A percentile compares a stretch with the other conserved stretches of the same genome.
Conservation (phyloP, 53 echinoderm and acorn worm genomes). For the Echinometra lucunter region DNA sequence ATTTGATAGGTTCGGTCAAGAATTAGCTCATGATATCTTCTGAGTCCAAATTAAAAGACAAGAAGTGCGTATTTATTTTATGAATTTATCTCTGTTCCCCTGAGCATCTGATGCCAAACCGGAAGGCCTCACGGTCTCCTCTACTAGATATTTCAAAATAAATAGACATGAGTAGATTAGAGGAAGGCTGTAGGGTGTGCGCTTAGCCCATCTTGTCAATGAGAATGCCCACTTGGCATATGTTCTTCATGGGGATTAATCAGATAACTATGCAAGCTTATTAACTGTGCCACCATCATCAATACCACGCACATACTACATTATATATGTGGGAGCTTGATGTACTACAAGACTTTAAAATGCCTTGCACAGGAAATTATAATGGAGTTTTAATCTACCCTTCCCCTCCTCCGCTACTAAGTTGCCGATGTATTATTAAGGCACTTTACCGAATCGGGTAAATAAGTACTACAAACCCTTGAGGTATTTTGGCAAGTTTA, state of each 20-base stretch:
- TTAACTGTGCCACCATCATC: background rate
- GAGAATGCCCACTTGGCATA: background rate
- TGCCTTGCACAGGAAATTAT: background rate
- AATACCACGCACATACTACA: background rate
- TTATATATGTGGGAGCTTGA: background rate
- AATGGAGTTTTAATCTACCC: background rate
- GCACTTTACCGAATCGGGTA: background rate
- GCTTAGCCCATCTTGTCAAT: background rate
- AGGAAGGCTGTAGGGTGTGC: background rate
- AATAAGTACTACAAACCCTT: background rate
- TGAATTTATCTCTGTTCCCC: background rate
- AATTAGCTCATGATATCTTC: background rate
- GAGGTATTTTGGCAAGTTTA: background rate
- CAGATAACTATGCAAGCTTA: background rate
- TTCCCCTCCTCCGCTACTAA: background rate
- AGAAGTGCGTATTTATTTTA: background rate
- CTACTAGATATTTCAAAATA: background rate
- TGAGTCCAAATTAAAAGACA: background rate
- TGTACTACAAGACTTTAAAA: background rate
- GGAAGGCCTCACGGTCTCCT: conserved; percentile 32
- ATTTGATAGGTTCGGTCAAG: background rate
- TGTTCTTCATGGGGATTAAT: conserved; percentile 13
- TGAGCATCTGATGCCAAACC: background rate
- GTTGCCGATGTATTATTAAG: background rate
- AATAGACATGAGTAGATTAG: background rate